Percentiles rank a stretch among this genome's conserved stretches.
phyloP scores from a whole-genome alignment of 2,113 vertebrate genomes.

The Mastomys coucha region DNA sequence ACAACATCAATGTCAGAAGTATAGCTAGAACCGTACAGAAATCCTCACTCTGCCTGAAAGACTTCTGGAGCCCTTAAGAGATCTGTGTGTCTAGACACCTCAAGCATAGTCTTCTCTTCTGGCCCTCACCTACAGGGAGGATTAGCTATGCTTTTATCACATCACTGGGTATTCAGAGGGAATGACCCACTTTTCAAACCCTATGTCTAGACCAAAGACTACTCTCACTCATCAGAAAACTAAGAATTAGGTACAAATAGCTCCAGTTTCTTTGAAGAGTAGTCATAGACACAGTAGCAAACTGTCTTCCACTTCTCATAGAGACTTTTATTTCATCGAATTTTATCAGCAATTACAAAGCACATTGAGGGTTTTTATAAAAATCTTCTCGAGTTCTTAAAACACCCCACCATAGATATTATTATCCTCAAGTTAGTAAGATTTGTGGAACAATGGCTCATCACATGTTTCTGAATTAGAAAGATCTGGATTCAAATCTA shows the following conservation, averaged over 20 bases:
- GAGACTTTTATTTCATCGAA: neutral
- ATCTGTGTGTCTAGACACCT: neutral
- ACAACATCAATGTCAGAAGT: neutral
- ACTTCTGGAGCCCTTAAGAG: neutral
- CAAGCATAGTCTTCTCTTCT: neutral
- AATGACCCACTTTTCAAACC: slow-evolving; percentile 4
- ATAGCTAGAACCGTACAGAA: neutral
- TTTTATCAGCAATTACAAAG: slow-evolving; percentile 5
- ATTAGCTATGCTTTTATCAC: neutral
- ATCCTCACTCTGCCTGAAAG: neutral
- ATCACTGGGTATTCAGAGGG: neutral
- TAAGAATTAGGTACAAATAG: slow-evolving; percentile 11
- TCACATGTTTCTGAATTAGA: neutral
- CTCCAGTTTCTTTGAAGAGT: neutral
- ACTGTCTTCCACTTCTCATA: neutral
- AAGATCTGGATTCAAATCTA: neutral
- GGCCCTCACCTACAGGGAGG: neutral
- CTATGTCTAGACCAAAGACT: neutral
- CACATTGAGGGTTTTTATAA: neutral
- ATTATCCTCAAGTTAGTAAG: neutral
- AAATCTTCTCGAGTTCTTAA: neutral
- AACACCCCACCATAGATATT: neutral
- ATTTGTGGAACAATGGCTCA: neutral
- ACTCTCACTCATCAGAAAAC: slow-evolving; percentile 19
- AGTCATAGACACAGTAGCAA: neutral